Percentiles rank a stretch among this genome's conserved stretches.
Conservation (phyloP, 2,888 invertebrate genomes). For the Philaethria dido region DNA sequence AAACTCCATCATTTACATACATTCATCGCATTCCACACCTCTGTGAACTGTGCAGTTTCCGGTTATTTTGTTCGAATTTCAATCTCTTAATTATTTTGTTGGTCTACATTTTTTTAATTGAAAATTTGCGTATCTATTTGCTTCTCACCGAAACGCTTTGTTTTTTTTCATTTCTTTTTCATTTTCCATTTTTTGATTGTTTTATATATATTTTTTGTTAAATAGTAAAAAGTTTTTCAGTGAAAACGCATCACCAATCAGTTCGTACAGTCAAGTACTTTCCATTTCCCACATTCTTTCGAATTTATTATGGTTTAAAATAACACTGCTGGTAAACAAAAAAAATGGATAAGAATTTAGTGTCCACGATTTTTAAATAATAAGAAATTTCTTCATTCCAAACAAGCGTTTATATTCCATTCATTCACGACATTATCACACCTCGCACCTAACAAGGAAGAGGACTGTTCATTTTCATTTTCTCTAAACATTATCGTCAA, state of each 20-base stretch:
- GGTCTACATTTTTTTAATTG: conserved; percentile 24
- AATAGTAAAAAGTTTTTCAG: too few relatives aligned
- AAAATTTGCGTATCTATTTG: neutral
- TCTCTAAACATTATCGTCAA: conserved; percentile 57
- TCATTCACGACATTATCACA: conserved; percentile 16
- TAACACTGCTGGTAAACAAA: too few relatives aligned
- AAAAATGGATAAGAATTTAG: too few relatives aligned
- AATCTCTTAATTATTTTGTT: conserved; percentile 29
- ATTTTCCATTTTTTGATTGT: too few relatives aligned
- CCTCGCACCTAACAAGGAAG: conserved; percentile 30
- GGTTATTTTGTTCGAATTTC: conserved; percentile 44
- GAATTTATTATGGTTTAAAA: too few relatives aligned
- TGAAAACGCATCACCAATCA: too few relatives aligned
- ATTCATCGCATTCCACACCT: conserved; percentile 62
- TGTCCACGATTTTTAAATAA: too few relatives aligned
- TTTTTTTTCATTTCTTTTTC: neutral
- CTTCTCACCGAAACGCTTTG: too few relatives aligned
- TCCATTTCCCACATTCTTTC: too few relatives aligned
- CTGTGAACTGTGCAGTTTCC: conserved; percentile 48
- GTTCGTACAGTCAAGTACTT: too few relatives aligned
- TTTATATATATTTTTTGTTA: too few relatives aligned
- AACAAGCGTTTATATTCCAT: conserved; percentile 19
- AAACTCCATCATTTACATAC: conserved; percentile 56
- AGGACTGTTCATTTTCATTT: conserved; percentile 59
- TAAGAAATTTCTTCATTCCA: conserved; percentile 13